Base-by-base conservation (phyloP, 2,797 vertebrate genomes). In the Pseudomugil gertrudae region DNA sequence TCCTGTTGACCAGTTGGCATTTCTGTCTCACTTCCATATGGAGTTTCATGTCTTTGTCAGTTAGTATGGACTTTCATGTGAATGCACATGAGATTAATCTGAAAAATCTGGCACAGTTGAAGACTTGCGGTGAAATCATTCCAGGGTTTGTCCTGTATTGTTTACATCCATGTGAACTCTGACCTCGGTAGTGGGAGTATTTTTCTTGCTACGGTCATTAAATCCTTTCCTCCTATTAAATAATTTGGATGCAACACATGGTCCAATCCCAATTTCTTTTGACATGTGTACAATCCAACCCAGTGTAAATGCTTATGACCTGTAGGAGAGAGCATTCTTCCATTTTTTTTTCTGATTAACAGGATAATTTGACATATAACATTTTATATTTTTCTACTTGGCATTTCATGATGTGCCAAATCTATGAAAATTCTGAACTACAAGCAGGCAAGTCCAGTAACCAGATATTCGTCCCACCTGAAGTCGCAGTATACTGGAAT, bases 1-100 rank as follows among this genome's bases (percentile, higher is more conserved):
- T 76, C 45, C 63, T 65, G 52, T 79, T 26, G 21, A 79, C 26
- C 75, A 43, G 55, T 45, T 32, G 66, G 54, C 61, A 50, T 57
- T 54, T 29, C 14, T 17, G 50, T 62, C 55, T 32, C 10, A 5
- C 72, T 57, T 50, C 50, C 54, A 43, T 45, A 62, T 38, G 54
- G 26, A n/a, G 80, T 80, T 54, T 74, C 47, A 57, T 63, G 47
- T 72, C 17, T n/a, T 24, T 59, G 43, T 51, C 11, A 26, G 38
- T n/a, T 9, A 9, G 26, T 15, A 40, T 17, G 61, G 48, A 57
- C 33, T 23, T 48, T 23, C 69, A 78, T 57, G 23, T 17, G 1
- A n/a, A 26, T 27, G 50, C 26, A 17, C 21, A 17, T 15, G 14
- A 27, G 24, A 7, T 26, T 27, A 1, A 5, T 3, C 26, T 1